Base-by-base conservation (phyloP, 1,140 invertebrate species). In the Battus philenor region DNA sequence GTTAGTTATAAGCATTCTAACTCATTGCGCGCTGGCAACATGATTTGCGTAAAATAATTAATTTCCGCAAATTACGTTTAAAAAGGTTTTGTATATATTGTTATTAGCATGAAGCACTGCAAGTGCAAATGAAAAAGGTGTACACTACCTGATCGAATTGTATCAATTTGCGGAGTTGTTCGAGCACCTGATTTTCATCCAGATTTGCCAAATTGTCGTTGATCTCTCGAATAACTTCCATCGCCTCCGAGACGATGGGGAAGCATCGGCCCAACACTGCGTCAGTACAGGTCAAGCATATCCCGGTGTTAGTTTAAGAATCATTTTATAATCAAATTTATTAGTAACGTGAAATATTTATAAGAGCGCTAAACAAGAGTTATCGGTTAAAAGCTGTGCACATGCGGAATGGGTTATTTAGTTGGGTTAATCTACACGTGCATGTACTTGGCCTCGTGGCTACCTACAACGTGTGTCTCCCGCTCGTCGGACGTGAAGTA, bases 201-300 rank as follows among this genome's bases (percentile, higher is more conserved):
- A 72, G 44, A 10, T 56, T 27, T n/a, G 24, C 53, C 12, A 62
- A 24, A 5, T 56, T 46, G 33, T 46, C 48, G 18, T 41, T 46
- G 27, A 58, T 24, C 12, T 66, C 44, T 11, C 27, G 36, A 12
- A 67, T 39, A 7, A 52, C 44, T 10, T 59, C 46, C 46, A 70
- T 36, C 4, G 50, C 59, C 17, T 70, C 68, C 3, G 62, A 58
- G 52, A 70, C 58, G 55, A 77, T 71, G 44, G 68, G 51, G 55
- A 84, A 68, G 66, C 80, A 84, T 41, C 80, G 61, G 26, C 65
- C 66, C 59, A 84, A 18, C 51, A 84, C 80, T 84, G 74, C 71
- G 51, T 59, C 68, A 47, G 50, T 43, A 70, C 62, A 66, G 59
- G 47, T 49, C 63, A 67, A 59, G 57, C 45, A 68, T 54, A 47